Percentiles rank a stretch among this genome's conserved stretches.
phyloP scores from a whole-genome alignment of 2,797 vertebrate genomes.

The Lateolabrax maculatus region DNA sequence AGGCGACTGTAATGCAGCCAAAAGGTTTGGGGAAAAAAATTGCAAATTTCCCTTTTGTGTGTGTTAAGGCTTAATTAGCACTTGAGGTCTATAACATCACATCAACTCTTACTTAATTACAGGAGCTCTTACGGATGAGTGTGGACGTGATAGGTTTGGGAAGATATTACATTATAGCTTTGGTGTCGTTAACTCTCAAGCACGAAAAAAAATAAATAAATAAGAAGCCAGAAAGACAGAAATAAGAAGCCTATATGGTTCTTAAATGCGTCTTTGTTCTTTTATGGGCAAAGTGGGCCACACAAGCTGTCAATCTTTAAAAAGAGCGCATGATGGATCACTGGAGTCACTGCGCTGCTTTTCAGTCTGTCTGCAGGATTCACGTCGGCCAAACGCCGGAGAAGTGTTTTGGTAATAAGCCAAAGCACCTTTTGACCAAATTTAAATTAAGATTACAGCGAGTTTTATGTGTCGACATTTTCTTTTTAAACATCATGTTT shows the following conservation, averaged over 20 bases:
- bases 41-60: not conserved
- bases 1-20: conserved; percentile 7
- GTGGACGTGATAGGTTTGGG: conserved; percentile 41
- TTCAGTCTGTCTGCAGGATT: conserved; percentile 38
- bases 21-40: conserved; percentile 18
- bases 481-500: not conserved
- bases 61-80: conserved; percentile 52
- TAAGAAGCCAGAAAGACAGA: conserved; percentile 5
- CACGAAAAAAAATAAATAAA: conserved; percentile 27
- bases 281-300: conserved; percentile 72
- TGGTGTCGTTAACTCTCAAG: conserved; percentile 37
- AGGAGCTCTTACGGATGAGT: conserved; percentile 24
- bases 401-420: conserved; percentile 4
- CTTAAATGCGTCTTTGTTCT: conserved; percentile 78
- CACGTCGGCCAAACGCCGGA: conserved; percentile 1
- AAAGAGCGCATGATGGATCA: conserved; percentile 81
- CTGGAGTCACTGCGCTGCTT: conserved; percentile 55
- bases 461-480: not conserved
- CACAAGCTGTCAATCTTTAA: conserved; percentile 74
- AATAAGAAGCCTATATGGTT: conserved; percentile 33
- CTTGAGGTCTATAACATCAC: conserved; percentile 43
- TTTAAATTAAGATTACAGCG: not conserved
- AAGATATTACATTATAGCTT: conserved; percentile 48
- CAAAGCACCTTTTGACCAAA: not conserved
- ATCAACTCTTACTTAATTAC: conserved; percentile 57